Base-by-base conservation (phyloP, 2,888 invertebrate genomes). In the Cryptocheilus praepositus region DNA sequence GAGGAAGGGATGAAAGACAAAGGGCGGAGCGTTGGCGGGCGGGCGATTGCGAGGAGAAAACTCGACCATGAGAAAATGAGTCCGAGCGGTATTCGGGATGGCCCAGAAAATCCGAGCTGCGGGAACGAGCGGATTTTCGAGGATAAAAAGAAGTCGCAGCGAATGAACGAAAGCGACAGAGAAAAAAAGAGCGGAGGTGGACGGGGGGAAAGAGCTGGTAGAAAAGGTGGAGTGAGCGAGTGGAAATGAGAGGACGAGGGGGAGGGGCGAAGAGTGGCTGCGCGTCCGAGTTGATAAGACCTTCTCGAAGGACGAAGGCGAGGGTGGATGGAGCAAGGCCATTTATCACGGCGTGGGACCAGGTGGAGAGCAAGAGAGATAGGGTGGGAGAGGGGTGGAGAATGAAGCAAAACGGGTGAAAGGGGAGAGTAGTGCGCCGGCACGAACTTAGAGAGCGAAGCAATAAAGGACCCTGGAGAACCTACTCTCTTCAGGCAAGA, bases 331-430 rank as follows among this genome's bases (percentile, higher is more conserved):
- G 78, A 81, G 79, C 78, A 74, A 73, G 81, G 76, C 81, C 84
- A 85, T 87, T 83, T 85, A 86, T 86, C 86, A 87, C 82, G 67
- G 73, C 75, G 74, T 76, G 76, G 80, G 76, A 82, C 81, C 85
- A 86, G 85, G 85, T 85, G 85, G 81, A 80, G 79, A 76, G 84
- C 74, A 72, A 65, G 71, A 51, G 70, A 67, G 74, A 60, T 56
- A 59, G 54, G 22, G 57, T 46, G 70, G 46, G 62, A n/a, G n/a
- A n/a, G n/a, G n/a, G n/a, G n/a, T n/a, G n/a, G n/a, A n/a, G n/a
- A n/a, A n/a, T n/a, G n/a, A 60, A 61, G 61, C n/a, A n/a, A 65
- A 61, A 57, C 67, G 63, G 68, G 73, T 70, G 36, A 36, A 36
- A 36, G 36, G 36, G 36, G 8, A 36, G 36, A 36, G 36, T 1